Evolutionary conservation across 2,113 vertebrate genomes (phyloP).

Genomic region (Oreotrochilus melanogaster): DNA sequence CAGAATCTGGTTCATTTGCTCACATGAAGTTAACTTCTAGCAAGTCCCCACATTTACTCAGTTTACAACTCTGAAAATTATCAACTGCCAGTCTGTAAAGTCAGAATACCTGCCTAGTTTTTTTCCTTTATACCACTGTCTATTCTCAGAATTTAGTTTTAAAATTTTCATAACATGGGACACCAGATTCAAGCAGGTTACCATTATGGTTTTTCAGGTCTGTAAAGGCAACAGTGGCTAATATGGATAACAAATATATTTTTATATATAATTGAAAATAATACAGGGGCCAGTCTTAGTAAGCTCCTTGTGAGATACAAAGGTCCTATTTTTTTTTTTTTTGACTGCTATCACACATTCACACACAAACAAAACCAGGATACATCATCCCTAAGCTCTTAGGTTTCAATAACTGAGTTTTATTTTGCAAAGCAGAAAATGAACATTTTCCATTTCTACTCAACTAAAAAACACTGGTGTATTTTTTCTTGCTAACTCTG

Average conservation of each 20-base stretch:
- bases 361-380: neutral
- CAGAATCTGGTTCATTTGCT: neutral
- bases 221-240: neutral
- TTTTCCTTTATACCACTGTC: neutral
- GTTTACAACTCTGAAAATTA: neutral
- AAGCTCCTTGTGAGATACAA: neutral
- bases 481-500: neutral
- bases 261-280: neutral
- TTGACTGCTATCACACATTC: neutral
- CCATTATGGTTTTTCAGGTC: neutral
- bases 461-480: neutral
- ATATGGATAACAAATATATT: neutral
- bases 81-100: neutral
- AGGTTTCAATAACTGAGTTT: neutral
- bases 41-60: neutral
- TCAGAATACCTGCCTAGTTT: neutral
- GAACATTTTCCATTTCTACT: neutral
- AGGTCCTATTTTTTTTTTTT: neutral
- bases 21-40: neutral
- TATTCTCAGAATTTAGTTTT: neutral
- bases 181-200: neutral
- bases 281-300: neutral
- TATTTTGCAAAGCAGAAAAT: neutral
- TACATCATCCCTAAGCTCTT: neutral
- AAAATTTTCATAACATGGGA: neutral